Conservation (phyloP, 2,797 vertebrate genomes). For the Orientallactaga sibirica region DNA sequence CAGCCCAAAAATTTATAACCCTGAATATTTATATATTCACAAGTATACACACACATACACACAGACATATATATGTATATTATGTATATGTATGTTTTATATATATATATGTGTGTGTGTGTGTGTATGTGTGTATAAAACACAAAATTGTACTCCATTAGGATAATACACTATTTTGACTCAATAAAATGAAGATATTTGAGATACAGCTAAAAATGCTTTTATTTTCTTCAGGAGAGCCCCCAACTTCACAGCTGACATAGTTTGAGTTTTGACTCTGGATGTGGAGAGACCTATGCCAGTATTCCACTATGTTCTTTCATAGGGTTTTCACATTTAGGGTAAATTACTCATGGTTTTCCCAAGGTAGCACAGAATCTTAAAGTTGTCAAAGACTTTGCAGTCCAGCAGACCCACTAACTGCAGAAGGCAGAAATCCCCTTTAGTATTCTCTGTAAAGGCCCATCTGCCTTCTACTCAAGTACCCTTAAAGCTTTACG, state of each 20-base stretch:
- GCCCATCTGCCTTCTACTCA: background rate
- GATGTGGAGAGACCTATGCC: background rate
- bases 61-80: too few species aligned
- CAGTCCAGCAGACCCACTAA: background rate
- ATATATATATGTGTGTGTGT: too few species aligned
- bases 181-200: conserved; percentile 79
- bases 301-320: background rate
- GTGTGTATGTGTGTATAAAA: too few species aligned
- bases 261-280: conserved; percentile 70
- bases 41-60: too few species aligned
- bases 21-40: background rate
- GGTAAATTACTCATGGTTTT: background rate
- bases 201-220: conserved; percentile 61
- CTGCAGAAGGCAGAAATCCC: background rate
- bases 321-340: conserved; percentile 25
- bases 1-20: background rate
- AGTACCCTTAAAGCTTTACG: background rate
- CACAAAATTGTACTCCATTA: conserved; percentile 71
- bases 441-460: background rate
- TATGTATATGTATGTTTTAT: too few species aligned
- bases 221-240: conserved; percentile 75
- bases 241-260: conserved; percentile 54
- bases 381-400: background rate
- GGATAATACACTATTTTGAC: conserved; percentile 77
- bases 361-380: conserved; percentile 5